A percentile compares a stretch with the other conserved stretches of the same genome.
phyloP scores from a whole-genome alignment of 1,140 invertebrate genomes.

The Campoletis sonorensis region DNA sequence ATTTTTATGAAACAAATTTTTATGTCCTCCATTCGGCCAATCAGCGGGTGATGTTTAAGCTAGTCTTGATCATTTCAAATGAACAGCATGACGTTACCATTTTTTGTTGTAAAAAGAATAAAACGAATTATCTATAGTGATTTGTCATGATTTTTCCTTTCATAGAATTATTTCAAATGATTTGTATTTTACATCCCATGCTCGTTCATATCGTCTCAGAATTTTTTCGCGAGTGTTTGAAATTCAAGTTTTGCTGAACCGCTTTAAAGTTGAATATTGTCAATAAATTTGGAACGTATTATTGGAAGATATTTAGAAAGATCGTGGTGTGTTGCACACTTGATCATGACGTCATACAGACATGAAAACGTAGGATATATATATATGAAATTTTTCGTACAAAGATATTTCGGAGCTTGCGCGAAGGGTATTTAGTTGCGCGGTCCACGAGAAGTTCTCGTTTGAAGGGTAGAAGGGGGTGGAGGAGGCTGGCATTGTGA shows the following conservation, averaged over 20 bases:
- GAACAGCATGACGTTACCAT: no score
- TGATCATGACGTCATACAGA: neutral
- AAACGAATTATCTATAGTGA: no score
- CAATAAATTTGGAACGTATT: no score
- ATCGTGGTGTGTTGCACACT: neutral
- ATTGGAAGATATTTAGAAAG: neutral
- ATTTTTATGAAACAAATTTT: no score
- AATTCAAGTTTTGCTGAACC: no score
- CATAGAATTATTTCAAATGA: neutral
- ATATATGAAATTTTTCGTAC: neutral
- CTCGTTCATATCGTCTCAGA: no score
- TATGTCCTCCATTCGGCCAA: no score
- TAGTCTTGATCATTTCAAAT: no score
- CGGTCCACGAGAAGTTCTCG: slow-evolving; percentile 23
- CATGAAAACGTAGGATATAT: neutral
- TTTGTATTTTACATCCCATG: neutral
- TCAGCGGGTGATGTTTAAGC: no score
- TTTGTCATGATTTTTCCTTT: neutral
- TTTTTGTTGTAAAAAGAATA: no score
- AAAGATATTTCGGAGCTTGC: slow-evolving; percentile 63
- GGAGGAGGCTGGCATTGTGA: slow-evolving; percentile 43
- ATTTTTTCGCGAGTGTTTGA: no score
- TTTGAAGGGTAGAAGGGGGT: slow-evolving; percentile 1
- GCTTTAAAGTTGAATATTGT: no score
- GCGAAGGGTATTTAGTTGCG: slow-evolving; percentile 51